Conservation (phyloP, 1,140 invertebrate species). For the Conus betulinus region DNA sequence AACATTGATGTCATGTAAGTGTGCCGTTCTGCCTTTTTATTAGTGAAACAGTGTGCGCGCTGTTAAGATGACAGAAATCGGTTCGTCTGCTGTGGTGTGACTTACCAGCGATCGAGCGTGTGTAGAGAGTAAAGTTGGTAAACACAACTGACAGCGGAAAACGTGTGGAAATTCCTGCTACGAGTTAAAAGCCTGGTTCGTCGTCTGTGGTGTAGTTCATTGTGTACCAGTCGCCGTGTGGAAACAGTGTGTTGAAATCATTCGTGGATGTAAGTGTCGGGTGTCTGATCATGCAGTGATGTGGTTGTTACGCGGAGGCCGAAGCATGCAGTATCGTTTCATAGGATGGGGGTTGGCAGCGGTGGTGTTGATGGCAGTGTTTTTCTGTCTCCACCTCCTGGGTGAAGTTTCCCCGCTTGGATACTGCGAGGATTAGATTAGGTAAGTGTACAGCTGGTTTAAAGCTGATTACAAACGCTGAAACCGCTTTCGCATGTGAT, state of each 20-base stretch:
- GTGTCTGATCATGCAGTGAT: constrained; percentile 30
- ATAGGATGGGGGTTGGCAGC: constrained; percentile 15
- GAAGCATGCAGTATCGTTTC: constrained; percentile 34
- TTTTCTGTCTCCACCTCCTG: constrained; percentile 45
- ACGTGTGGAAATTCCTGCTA: background rate
- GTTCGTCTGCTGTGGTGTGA: background rate
- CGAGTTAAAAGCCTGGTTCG: background rate
- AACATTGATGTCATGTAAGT: background rate
- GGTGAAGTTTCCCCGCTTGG: constrained; percentile 45
- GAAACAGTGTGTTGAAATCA: background rate
- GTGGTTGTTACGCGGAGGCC: constrained; percentile 14
- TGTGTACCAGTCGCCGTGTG: background rate
- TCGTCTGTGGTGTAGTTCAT: background rate
- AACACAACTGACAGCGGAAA: constrained; percentile 3
- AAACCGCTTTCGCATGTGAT: no score
- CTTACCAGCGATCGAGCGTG: background rate
- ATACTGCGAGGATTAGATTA: constrained; percentile 41
- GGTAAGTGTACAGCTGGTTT: constrained; percentile 24
- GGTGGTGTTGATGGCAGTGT: constrained; percentile 33
- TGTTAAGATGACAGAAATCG: background rate
- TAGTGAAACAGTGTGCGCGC: no score
- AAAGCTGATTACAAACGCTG: no score
- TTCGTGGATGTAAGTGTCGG: background rate
- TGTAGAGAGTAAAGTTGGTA: background rate
- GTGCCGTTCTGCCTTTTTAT: background rate